Evolutionary conservation across 1,140 invertebrate species (phyloP).

Genomic region (Hycleus phaleratus): DNA sequence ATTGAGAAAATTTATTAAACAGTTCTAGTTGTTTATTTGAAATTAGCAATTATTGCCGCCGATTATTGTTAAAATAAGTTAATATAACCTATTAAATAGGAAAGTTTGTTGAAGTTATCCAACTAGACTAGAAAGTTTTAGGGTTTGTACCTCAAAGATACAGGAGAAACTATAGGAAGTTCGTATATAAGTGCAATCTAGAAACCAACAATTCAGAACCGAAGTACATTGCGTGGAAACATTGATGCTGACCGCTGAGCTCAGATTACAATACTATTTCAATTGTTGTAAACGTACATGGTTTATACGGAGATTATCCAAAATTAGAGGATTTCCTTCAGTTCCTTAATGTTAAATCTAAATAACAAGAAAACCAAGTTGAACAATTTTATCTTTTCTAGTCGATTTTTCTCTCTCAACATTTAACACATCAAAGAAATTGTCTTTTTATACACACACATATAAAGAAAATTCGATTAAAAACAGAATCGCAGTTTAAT

Average conservation of each 20-base stretch:
- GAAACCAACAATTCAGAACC: conserved; percentile 14
- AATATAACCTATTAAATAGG: conserved; percentile 13
- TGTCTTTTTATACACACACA: not conserved
- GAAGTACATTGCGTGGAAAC: conserved; percentile 32
- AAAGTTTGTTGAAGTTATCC: conserved; percentile 12
- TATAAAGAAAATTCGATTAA: conserved; percentile 10
- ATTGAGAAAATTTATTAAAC: no score
- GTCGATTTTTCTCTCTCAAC: not conserved
- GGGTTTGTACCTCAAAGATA: conserved; percentile 27
- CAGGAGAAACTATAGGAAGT: conserved; percentile 12
- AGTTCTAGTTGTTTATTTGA: no score
- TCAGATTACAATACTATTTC: conserved; percentile 31
- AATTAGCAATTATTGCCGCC: no score
- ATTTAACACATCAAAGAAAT: conserved; percentile 12
- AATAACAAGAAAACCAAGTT: not conserved
- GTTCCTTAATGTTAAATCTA: not conserved
- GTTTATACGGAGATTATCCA: conserved; percentile 18
- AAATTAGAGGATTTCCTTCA: conserved; percentile 9
- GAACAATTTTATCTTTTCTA: not conserved
- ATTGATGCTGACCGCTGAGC: conserved; percentile 32
- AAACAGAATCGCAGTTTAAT: conserved; percentile 14
- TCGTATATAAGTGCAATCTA: conserved; percentile 17
- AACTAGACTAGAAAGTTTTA: conserved; percentile 16
- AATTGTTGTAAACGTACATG: conserved; percentile 21
- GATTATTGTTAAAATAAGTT: conserved; percentile 1